Evolutionary conservation across 2,113 vertebrate genomes (phyloP), one percentile per base, ranked within the genome.

Genomic region (Albula glossodonta): DNA sequence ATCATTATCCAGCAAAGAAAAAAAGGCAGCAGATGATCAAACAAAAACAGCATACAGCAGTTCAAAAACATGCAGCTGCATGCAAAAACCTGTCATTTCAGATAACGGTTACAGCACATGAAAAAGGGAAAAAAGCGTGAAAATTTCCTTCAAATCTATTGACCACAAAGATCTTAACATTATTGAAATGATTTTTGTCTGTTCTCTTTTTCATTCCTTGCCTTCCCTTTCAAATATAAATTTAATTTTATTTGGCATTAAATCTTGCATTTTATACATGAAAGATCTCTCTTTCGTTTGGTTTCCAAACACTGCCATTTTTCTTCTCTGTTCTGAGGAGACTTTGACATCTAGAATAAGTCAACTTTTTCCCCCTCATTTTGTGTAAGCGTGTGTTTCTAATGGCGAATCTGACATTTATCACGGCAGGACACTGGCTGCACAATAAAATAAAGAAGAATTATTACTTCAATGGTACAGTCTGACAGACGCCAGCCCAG

Each of bases 281-380:
- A 92, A 91, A 93, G 89, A 88, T 86, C 91, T 85, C 84, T 90
- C 83, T 91, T 93, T 88, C 84, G 90, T 93, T 90, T 91, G 60
- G 31, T 91, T 88, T 83, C 89, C 87, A 87, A 91, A 92, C 83
- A 92, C 87, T 13, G 90, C 89, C 90, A 93, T 92, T 93, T 41
- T 90, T 86, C 91, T 78, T 50, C 89, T 4, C 85, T 70, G 89
- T 93, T 89, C 90, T 91, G 87, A 89, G 91, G 89, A 74, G 90
- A 83, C 87, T 84, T 90, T 92, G 90, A 93, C 92, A 94, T 91
- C 22, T 82, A 63, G 85, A 90, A 81, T 85, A 83, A 88, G 90
- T 83, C 88, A 87, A 88, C 88, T 90, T 22, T 49, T 74, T 86
- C 88, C 78, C 74, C 77, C 83, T 84, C 82, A 84, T 86, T 82